Evolutionary conservation across 2,797 vertebrate genomes (phyloP), one percentile per base, ranked within the genome.

Genomic region (Lepus townsendii): DNA sequence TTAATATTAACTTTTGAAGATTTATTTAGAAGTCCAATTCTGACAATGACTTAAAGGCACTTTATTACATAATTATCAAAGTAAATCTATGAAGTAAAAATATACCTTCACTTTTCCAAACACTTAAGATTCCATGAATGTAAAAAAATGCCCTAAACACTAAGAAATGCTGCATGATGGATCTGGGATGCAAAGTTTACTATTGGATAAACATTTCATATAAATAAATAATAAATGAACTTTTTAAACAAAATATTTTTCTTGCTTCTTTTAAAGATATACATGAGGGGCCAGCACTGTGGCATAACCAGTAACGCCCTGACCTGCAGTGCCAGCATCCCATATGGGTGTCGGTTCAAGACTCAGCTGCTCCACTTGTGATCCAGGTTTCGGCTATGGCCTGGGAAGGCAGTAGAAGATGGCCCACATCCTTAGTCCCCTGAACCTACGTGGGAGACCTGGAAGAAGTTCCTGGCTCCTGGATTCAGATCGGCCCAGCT

Each of bases 221-320:
- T 85, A 92, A 85, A 26, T 13, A 92, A 82, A 42, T 78, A 87
- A 54, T 83, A 87, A 83, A 68, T 32, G n/a, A 77, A 84, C 22
- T 0, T 47, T 17, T 78, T 79, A 77, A 87, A 10, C 13, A 77
- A 94, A 62, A 78, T 69, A 50, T 77, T 42, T 60, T 20, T 82
- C 1, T 66, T 82, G 3, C 17, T 95, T 91, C 4, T 88, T 54
- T 88, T 88, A 27, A 65, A 94, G 50, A 63, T 88, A 80, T 76
- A 66, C 32, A 57, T 35, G 7, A 47, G 42, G 42, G 42, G 8
- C 38, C 42, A 47, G 42, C 42, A 47, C 42, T 47, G 42, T 47
- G 42, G 42, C 42, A 47, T 47, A 47, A 8, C 42, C 42, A 8
- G 42, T 47, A 47, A 47, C 9, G 1, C 42, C 42, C 42, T 47